A percentile compares a stretch with the other conserved stretches of the same genome.
Evolutionary conservation across 2,113 vertebrate species (phyloP).

Genomic region (Ornithorhynchus anatinus): DNA sequence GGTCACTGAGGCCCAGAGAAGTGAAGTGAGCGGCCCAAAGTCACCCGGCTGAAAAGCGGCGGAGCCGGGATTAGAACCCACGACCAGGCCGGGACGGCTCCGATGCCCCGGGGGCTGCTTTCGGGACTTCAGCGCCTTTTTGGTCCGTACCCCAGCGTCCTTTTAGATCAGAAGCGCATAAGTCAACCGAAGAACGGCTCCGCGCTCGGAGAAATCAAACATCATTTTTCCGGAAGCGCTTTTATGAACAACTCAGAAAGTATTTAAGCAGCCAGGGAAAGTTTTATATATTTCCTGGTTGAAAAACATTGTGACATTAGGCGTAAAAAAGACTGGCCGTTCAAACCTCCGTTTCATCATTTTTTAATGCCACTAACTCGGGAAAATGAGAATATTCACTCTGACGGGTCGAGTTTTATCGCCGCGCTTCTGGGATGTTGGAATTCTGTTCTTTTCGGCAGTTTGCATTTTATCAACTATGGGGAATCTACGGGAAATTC

Average conservation of each 20-base stretch:
- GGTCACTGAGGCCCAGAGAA: too few species aligned
- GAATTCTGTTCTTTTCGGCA: background rate
- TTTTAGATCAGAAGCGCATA: too few species aligned
- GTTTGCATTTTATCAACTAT: slow-evolving; percentile 13
- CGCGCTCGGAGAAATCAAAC: too few species aligned
- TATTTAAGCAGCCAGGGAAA: slow-evolving; percentile 23
- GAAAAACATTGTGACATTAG: slow-evolving; percentile 3
- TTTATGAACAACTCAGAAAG: slow-evolving; percentile 8
- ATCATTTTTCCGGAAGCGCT: slow-evolving; percentile 26
- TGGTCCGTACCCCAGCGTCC: too few species aligned
- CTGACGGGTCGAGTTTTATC: slow-evolving; percentile 19
- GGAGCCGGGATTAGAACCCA: too few species aligned
- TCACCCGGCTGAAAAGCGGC: too few species aligned
- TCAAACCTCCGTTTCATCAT: background rate
- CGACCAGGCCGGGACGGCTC: too few species aligned
- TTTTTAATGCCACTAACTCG: slow-evolving; percentile 29
- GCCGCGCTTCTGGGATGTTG: background rate
- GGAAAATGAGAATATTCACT: slow-evolving; percentile 14
- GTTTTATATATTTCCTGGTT: slow-evolving; percentile 13
- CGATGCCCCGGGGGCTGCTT: too few species aligned
- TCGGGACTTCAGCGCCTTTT: too few species aligned
- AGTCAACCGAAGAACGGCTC: too few species aligned
- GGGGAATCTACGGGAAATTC: background rate
- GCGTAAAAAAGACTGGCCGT: slow-evolving; percentile 15
- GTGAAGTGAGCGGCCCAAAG: too few species aligned